Conservation (phyloP, 2,113 vertebrate species). For the Haliaeetus leucogaster region DNA sequence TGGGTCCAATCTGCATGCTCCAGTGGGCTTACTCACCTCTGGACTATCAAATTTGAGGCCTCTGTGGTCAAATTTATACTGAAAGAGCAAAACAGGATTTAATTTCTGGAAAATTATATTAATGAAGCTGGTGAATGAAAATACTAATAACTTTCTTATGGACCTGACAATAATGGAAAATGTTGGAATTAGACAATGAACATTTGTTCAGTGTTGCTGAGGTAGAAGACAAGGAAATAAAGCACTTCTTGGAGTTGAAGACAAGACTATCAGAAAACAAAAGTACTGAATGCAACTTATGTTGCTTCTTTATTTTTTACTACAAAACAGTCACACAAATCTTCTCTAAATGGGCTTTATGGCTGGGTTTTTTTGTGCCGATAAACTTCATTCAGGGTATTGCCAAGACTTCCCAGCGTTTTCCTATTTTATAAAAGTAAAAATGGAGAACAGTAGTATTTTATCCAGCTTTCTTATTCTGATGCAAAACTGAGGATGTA, state of each 20-base stretch:
- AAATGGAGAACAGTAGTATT: background rate
- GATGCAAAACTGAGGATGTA: background rate
- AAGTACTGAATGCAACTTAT: background rate
- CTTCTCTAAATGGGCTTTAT: background rate
- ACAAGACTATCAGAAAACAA: background rate
- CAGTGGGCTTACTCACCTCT: background rate
- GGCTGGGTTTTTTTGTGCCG: background rate
- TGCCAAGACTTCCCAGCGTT: background rate
- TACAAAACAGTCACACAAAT: background rate
- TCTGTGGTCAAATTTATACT: background rate
- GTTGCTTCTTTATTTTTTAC: background rate
- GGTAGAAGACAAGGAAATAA: background rate
- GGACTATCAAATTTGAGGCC: background rate
- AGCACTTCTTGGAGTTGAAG: background rate
- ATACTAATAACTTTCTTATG: background rate
- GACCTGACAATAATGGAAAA: background rate
- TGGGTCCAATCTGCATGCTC: background rate
- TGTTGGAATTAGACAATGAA: background rate
- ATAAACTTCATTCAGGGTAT: background rate
- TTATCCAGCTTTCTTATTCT: background rate
- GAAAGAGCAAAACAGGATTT: background rate
- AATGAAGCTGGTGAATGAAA: background rate
- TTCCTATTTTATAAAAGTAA: background rate
- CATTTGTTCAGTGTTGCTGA: background rate
- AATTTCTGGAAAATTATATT: background rate